Evolutionary conservation across 2,888 invertebrate species (phyloP), one percentile per base, ranked within the genome.

Genomic region (Euphydryas editha): DNA sequence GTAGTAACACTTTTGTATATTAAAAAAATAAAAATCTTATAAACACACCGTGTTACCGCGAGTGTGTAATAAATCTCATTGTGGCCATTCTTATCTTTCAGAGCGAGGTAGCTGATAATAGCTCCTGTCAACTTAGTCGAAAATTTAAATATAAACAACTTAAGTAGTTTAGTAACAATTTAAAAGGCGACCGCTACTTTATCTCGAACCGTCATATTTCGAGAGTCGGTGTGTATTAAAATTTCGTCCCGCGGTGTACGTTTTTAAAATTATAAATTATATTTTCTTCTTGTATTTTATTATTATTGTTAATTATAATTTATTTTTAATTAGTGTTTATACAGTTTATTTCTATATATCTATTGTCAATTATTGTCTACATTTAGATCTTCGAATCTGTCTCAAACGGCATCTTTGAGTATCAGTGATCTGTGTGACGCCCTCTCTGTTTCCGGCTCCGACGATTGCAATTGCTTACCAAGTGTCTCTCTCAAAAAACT

Each of bases 11-110:
- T 80, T 80, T 81, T 79, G 75, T 74, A 79, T 4, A 47, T 10
- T 20, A 54, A 36, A 54, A 2, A 54, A 78, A 78, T 73, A 75
- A 78, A 76, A 79, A 77, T 80, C 78, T 49, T 1, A 24, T 18
- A 79, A 81, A 78, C 78, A 78, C 79, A 77, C 78, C 78, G 81
- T 84, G 84, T 84, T 83, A 81, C 74, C 74, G 77, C 79, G 84
- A 85, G 87, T 84, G 82, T 84, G 85, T 82, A 83, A 92, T 92
- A 92, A 92, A 91, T 92, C 90, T 89, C 78, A 79, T 83, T 86
- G 85, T 88, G 85, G 82, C 79, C 82, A 78, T 73, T 78, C 81
- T 91, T 90, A 91, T 91, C 91, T 88, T 68, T 67, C 74, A 75
- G 72, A 78, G 80, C 81, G 85, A 84, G 84, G 91, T 86, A 88